Base-by-base conservation (phyloP, 2,888 invertebrate genomes). In the Alsophila aescularia region DNA sequence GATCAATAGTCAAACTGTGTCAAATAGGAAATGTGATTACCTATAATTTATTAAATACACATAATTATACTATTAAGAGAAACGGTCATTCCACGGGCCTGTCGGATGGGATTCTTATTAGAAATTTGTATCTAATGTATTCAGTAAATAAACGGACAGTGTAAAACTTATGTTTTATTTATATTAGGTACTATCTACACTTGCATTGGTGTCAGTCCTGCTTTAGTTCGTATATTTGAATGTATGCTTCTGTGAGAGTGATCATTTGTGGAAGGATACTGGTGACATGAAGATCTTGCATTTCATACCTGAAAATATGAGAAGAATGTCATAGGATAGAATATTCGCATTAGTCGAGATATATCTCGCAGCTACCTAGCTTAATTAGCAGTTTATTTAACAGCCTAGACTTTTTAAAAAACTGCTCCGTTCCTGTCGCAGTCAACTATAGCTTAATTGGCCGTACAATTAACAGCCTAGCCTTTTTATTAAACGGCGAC, bases 231-330 rank as follows among this genome's bases (percentile, higher is more conserved):
- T 95, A 95, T 70, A 95, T 94, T 85, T 99, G 99, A 78, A 99
- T 98, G 81, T 99, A 99, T 2, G 99, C 98, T 90, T 99, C 99
- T 0, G 99, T 99, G 14, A 99, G 93, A 0, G 99, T 99, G 58
- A 99, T 99, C 99, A 99, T 99, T 89, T 99, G 99, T 3, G 99
- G 99, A 54, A 99, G 92, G 75, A 99, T 99, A 84, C 98, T 98
- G 6, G 96, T 98, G 0, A 99, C 99, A 79, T 99, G 99, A 50
- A 99, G 93, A 93, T 99, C 99, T 90, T 98, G 98, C 97, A 98
- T 93, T 95, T 98, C 87, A 93, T 96, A 81, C 95, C 95, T 73
- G 76, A 18, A 50, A 55, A 16, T 16, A 10, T 21, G 39, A 47
- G 6, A 29, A 13, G 14, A 21, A 21, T 21, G 21, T 21, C 6